phyloP scores from a whole-genome alignment of 2,113 vertebrate genomes.

The Mormoops blainvillei region DNA sequence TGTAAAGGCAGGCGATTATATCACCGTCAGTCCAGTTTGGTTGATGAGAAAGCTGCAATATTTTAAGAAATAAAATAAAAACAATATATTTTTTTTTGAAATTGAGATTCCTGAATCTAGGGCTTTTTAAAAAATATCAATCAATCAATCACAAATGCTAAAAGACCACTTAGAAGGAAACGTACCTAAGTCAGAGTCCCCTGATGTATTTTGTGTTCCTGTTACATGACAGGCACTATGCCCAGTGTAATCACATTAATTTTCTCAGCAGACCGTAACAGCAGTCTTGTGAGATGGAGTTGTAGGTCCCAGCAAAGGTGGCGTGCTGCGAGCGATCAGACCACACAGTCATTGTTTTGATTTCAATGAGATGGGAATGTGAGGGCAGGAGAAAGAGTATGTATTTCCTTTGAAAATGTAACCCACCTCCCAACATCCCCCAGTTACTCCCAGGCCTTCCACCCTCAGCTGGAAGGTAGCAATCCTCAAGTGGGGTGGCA shows the following conservation, averaged over 20 bases:
- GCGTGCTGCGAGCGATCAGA: neutral
- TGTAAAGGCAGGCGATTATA: neutral
- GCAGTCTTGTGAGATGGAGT: neutral
- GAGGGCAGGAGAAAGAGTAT: neutral
- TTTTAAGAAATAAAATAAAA: neutral
- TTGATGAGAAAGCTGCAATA: slow-evolving; percentile 9
- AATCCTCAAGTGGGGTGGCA: neutral
- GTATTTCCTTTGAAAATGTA: neutral
- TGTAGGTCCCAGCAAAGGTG: neutral
- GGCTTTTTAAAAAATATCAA: neutral
- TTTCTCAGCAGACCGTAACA: neutral
- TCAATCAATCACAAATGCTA: neutral
- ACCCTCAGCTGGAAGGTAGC: neutral
- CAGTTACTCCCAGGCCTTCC: neutral
- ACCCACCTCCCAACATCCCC: rapidly evolving
- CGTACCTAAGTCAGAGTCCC: neutral
- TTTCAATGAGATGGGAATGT: no score
- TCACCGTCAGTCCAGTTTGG: neutral
- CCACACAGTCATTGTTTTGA: neutral
- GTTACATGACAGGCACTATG: neutral
- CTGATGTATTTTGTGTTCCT: neutral
- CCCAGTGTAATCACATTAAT: neutral
- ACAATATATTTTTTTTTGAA: no score
- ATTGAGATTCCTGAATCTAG: neutral
- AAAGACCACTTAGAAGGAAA: neutral